A percentile compares a stretch with the other conserved stretches of the same genome.
Conservation (phyloP, 2,888 invertebrate species). For the Sesamia inferens region DNA sequence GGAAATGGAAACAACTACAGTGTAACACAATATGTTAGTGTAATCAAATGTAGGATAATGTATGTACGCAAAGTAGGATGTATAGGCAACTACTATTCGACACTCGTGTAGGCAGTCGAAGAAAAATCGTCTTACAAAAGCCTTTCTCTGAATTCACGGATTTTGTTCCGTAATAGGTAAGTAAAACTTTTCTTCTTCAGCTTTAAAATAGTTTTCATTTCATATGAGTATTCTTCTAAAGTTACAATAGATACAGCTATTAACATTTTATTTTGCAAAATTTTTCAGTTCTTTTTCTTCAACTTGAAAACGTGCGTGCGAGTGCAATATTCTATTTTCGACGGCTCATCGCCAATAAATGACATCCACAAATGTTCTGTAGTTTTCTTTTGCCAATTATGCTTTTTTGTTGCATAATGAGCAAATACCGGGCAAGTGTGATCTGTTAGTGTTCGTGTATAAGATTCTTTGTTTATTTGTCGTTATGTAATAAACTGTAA, state of each 20-base stretch:
- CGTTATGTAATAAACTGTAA: slow-evolving; percentile 55
- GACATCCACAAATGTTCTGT: slow-evolving; percentile 83
- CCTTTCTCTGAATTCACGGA: background rate
- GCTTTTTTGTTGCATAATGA: slow-evolving; percentile 87
- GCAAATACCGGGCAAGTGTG: slow-evolving; percentile 85
- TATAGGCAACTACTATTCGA: slow-evolving; percentile 56
- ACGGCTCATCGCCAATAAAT: slow-evolving; percentile 78
- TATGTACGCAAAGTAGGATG: slow-evolving; percentile 55
- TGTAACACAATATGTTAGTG: slow-evolving; percentile 58
- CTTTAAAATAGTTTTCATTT: background rate
- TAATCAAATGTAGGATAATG: slow-evolving; percentile 57
- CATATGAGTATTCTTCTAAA: background rate
- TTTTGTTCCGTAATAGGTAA: background rate
- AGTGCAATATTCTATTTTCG: slow-evolving; percentile 60
- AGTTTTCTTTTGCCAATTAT: slow-evolving; percentile 85
- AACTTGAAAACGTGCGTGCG: slow-evolving; percentile 63
- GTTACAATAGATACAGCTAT: background rate
- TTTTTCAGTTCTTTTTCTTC: slow-evolving; percentile 54
- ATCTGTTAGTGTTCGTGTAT: slow-evolving; percentile 65
- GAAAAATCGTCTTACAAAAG: slow-evolving; percentile 41
- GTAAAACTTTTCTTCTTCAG: slow-evolving; percentile 4
- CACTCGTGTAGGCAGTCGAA: slow-evolving; percentile 57
- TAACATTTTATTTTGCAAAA: background rate
- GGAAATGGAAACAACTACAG: slow-evolving; percentile 39
- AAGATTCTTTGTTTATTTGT: slow-evolving; percentile 48